Evolutionary conservation across 1,140 invertebrate genomes (phyloP).

Genomic region (Branchinecta lynchi): DNA sequence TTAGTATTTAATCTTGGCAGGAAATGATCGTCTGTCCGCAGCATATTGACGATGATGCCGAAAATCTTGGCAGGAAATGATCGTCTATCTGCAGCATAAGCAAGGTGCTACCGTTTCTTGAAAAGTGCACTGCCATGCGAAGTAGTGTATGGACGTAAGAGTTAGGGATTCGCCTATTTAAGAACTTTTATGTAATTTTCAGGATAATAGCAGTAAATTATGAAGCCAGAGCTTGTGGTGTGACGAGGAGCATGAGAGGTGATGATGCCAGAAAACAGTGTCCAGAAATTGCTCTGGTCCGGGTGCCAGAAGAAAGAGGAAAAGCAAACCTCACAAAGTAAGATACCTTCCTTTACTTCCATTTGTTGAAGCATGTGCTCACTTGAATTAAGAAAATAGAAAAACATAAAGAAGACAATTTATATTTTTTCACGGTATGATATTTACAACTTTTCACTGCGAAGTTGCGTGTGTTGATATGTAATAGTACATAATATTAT

Average conservation of each 20-base stretch:
- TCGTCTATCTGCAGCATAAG: no score
- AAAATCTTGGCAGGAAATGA: no score
- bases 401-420: not conserved
- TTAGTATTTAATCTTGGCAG: no score
- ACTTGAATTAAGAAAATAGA: not conserved
- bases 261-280: constrained; percentile 78
- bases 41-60: not conserved
- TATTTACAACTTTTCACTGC: not conserved
- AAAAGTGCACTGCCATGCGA: no score
- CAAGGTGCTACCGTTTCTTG: no score
- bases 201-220: constrained; percentile 97
- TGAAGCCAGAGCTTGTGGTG: constrained; percentile 74
- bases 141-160: no score
- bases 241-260: constrained; percentile 73
- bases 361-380: constrained; percentile 15
- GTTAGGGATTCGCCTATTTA: no score
- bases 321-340: constrained; percentile 94
- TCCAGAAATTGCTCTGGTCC: constrained; percentile 64
- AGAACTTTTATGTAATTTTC: constrained; percentile 20
- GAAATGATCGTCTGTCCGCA: no score
- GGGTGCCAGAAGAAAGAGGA: constrained; percentile 66
- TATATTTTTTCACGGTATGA: constrained; percentile 20
- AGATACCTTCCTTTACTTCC: constrained; percentile 20
- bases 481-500: no score
- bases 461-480: no score